phyloP scores from a whole-genome alignment of 2,797 vertebrate genomes.

The Saxicola maurus region DNA sequence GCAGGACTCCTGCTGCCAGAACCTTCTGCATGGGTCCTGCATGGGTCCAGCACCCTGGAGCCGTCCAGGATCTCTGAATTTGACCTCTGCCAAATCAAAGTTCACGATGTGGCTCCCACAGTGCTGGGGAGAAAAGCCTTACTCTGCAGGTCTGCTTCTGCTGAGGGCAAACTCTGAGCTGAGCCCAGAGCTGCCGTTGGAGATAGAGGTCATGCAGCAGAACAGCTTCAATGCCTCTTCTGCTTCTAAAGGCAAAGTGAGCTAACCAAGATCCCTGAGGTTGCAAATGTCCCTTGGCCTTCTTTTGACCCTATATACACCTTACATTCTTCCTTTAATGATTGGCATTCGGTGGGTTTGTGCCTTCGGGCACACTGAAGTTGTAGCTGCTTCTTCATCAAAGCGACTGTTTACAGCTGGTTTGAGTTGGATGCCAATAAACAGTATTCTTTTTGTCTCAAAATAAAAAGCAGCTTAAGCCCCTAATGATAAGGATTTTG shows the following conservation, averaged over 20 bases:
- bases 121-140: not conserved
- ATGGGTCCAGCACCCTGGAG: not conserved
- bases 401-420: conserved; percentile 95
- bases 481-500: conserved; percentile 83
- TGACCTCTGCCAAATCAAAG: no score
- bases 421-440: conserved; percentile 84
- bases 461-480: conserved; percentile 85
- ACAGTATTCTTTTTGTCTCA: conserved; percentile 83
- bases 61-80: not conserved
- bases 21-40: not conserved
- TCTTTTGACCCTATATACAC: conserved; percentile 69
- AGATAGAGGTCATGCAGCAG: conserved; percentile 28
- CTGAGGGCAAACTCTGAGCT: not conserved
- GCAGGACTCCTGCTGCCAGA: not conserved
- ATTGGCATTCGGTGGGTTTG: conserved; percentile 75
- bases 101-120: no score
- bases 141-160: not conserved
- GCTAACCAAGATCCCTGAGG: conserved; percentile 32
- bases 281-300: conserved; percentile 60
- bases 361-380: conserved; percentile 71
- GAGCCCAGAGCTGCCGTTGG: not conserved
- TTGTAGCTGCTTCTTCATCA: conserved; percentile 80
- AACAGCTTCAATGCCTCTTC: conserved; percentile 28
- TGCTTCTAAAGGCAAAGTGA: not conserved
- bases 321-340: conserved; percentile 81